Evolutionary conservation across 2,888 invertebrate genomes (phyloP), one percentile per base, ranked within the genome.

Genomic region (Hirtodrosophila duncani): DNA sequence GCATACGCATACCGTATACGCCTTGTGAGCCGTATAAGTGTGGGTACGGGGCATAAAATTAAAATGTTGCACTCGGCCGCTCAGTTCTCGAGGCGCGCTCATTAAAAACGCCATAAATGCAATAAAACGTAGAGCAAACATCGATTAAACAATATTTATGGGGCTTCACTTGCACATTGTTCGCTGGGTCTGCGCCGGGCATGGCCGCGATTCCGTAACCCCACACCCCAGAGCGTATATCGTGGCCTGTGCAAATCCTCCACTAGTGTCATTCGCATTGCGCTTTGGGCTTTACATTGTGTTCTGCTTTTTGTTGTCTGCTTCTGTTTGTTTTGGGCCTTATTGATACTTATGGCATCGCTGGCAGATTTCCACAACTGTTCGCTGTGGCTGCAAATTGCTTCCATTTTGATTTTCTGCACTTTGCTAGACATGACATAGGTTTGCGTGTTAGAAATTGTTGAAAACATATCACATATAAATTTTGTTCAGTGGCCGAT

Each of bases 61-160:
- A 78, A 85, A 83, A 85, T 84, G 85, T 84, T 85, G 83, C 82
- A 72, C 55, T 43, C 46, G 41, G 3, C 34, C n/a, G 18, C 18
- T 11, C 29, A 2, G 8, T 6, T 2, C 16, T 7, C 42, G 9
- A 77, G 81, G 72, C 55, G 77, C 67, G 82, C 85, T 86, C 86
- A 86, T 86, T 86, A 85, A 86, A 86, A 85, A 83, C 83, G 83
- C 86, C 85, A 85, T 85, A 85, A 85, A 84, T 83, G 85, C 83
- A 85, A 85, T 86, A 86, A 85, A 85, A 84, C 84, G 84, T 84
- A 85, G 83, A 85, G 86, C 86, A 85, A 85, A 85, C 85, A 85
- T 85, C 85, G 85, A 85, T 85, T 85, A 85, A 85, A 86, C 85
- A 85, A 84, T 85, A 85, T 85, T 85, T 85, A 85, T 85, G 85